A percentile compares a stretch with the other conserved stretches of the same genome.
Conservation (phyloP, 2,797 vertebrate species). For the Peromyscus nudipes region DNA sequence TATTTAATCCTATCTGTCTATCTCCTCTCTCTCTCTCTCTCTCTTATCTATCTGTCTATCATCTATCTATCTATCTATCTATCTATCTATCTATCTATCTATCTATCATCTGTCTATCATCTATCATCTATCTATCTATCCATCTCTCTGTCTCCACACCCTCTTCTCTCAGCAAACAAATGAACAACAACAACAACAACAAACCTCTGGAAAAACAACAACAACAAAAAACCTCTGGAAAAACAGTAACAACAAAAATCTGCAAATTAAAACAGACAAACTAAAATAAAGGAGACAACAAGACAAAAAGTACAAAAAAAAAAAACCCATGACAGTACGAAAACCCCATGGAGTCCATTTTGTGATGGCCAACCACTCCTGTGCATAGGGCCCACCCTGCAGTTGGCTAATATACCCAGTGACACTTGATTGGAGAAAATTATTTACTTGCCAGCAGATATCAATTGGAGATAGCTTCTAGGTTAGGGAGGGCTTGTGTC, state of each 20-base stretch:
- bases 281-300: not conserved
- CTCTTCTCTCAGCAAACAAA: not conserved
- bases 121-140: too few species aligned
- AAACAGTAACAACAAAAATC: not conserved
- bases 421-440: not conserved
- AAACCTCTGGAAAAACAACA: not conserved
- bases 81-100: too few species aligned
- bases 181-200: not conserved
- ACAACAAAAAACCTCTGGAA: not conserved
- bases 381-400: not conserved
- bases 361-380: not conserved
- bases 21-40: not conserved
- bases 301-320: not conserved
- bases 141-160: not conserved
- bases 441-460: not conserved
- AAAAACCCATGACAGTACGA: not conserved
- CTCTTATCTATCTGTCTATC: too few species aligned
- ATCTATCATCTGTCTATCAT: too few species aligned
- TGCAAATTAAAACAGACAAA: not conserved
- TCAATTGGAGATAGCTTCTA: not conserved
- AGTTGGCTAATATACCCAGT: not conserved
- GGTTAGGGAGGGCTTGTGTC: too few species aligned
- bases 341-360: not conserved
- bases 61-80: too few species aligned
- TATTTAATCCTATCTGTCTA: not conserved